Base-by-base conservation (phyloP, 1,140 invertebrate species). In the Oryctes rhinoceros region DNA sequence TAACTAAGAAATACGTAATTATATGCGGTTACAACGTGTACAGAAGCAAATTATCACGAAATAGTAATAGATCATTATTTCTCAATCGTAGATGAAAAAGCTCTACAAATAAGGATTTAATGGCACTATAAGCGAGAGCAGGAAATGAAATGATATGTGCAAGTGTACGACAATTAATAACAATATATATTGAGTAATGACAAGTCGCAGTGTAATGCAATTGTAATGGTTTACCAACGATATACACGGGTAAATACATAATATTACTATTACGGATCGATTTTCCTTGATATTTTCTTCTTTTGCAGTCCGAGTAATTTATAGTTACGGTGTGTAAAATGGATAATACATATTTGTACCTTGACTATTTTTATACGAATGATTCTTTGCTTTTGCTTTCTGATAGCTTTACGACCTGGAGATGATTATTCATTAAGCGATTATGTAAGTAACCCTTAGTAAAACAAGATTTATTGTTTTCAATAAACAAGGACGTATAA, bases 231-330 rank as follows among this genome's bases (percentile, higher is more conserved):
- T 53, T 53, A 53, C n/a, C 13, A 13, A 9, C n/a, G 6, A 13
- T 30, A 30, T 30, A 30, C 2, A 30, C 24, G 24, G 24, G 24
- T 30, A 30, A 30, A 30, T 30, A 30, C 49, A 53, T 15, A 15
- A n/a, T 53, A 53, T 53, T 53, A 53, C 49, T 53, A 53, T 53
- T 53, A 53, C 10, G 10, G 13, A 53, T 13, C 15, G 49, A 53
- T 53, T 53, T 53, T 53, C 49, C 49, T 53, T 53, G 49, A 53
- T 53, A 53, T 53, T 53, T 53, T 53, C 49, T 53, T n/a, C 49
- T 11, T 3, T 53, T 53, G 49, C 10, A 4, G 49, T 5, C 15
- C 3, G 15, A 53, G 47, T 48, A 53, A 53, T 53, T 53, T 11
- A 53, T 53, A 53, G 49, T 53, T 53, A 53, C 13, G 15, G 49